Conservation (phyloP, 2,113 vertebrate species). For the Saguinus midas region DNA sequence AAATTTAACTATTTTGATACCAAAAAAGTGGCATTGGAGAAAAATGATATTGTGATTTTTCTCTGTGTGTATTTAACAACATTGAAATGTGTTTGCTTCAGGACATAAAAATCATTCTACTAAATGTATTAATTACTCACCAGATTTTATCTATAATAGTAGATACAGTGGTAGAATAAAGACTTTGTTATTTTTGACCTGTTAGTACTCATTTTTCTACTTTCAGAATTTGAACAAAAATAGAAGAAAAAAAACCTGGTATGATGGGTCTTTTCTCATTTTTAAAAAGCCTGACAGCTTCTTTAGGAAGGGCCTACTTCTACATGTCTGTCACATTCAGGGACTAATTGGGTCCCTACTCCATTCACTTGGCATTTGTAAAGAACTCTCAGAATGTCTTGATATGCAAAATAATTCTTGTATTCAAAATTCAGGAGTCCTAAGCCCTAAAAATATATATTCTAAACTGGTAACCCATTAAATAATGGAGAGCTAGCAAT, state of each 20-base stretch:
- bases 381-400: neutral
- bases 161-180: neutral
- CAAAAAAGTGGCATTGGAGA: neutral
- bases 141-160: neutral
- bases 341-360: neutral
- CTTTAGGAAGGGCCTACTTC: neutral
- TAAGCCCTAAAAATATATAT: neutral
- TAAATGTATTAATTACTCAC: neutral
- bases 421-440: neutral
- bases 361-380: neutral
- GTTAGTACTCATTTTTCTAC: neutral
- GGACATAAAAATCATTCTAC: neutral
- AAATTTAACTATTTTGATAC: slow-evolving; percentile 41
- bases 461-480: neutral
- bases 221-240: neutral
- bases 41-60: neutral
- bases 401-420: neutral
- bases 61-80: neutral
- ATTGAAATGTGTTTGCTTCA: neutral
- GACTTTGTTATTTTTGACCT: neutral
- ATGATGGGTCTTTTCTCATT: neutral
- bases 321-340: neutral
- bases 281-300: neutral
- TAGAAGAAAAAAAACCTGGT: neutral
- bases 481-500: neutral